Conservation (phyloP, 2,888 invertebrate species). For the Caenorhabditis drosophilae region DNA sequence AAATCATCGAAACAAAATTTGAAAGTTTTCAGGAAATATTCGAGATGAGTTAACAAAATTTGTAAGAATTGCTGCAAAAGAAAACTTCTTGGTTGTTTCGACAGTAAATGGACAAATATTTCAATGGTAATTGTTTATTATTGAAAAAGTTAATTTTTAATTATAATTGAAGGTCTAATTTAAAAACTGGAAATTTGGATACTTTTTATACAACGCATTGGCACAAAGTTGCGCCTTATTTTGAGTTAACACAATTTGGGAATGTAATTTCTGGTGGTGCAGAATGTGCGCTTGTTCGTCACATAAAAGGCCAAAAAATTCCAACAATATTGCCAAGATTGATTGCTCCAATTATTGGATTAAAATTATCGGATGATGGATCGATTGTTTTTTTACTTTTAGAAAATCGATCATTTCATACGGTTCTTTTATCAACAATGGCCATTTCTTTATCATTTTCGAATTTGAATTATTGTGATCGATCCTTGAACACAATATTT, state of each 20-base stretch:
- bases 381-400: conserved; percentile 31
- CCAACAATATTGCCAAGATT: conserved; percentile 40
- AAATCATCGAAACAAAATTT: neutral
- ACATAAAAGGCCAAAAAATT: conserved; percentile 21
- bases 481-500: conserved; percentile 38
- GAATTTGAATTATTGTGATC: conserved; percentile 27
- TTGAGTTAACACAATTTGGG: conserved; percentile 39
- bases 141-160: neutral
- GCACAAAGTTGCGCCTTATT: conserved; percentile 32
- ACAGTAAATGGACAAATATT: conserved; percentile 30
- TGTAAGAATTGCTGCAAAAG: conserved; percentile 19
- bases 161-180: conserved; percentile 17
- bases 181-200: conserved; percentile 26
- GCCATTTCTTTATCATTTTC: conserved; percentile 38
- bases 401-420: conserved; percentile 55
- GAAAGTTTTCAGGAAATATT: conserved; percentile 8
- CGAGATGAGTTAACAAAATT: conserved; percentile 8
- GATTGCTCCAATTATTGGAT: conserved; percentile 24
- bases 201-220: conserved; percentile 21
- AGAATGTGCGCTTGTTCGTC: conserved; percentile 38
- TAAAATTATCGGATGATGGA: conserved; percentile 32
- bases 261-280: conserved; percentile 43
- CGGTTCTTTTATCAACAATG: conserved; percentile 51
- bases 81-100: conserved; percentile 21
- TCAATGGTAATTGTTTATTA: conserved; percentile 9